Evolutionary conservation across 2,113 vertebrate genomes (phyloP), one percentile per base, ranked within the genome.

Genomic region (Bos taurus): DNA sequence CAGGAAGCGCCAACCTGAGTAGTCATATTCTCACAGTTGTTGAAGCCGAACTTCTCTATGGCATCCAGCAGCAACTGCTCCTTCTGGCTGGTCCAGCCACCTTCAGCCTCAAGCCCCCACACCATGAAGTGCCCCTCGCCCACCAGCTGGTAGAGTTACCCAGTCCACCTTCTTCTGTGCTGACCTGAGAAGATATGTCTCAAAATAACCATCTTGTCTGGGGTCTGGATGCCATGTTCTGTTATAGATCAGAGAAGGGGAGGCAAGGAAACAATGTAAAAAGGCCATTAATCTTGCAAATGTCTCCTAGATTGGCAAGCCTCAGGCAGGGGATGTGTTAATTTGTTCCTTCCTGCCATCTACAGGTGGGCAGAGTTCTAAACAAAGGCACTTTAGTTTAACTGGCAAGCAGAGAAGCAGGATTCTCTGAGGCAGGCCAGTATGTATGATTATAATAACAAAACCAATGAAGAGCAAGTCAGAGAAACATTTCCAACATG

Each of bases 1-100:
- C 99, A 99, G 1, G 99, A 99, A 0, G 99, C 99, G 23, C 99
- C 99, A 0, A 99, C 99, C 0, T 99, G 99, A 19, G 99, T 99
- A 0, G 99, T 99, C 99, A 99, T 99, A 97, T 99, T 99, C 99
- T 99, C 99, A 99, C 36, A 40, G 36, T 21, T 13, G 19, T 3
- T 74, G 36, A 74, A 74, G 11, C 36, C 5, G 3, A 25, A 25
- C 67, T 40, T 67, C 9, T 74, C 67, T 40, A 13, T 40, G 36
- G 5, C 5, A 13, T 6, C 36, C 21, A 74, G 36, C 36, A 6
- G 67, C 36, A 74, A 13, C 67, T 40, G 67, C 11, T 74, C 36
- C 67, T 74, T 10, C 21, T 74, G 67, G 67, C n/a, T 74, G n/a
- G 36, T 13, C 36, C 67, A 40, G 36, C 67, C 21, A 23, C n/a